Conservation (phyloP, 2,113 vertebrate genomes). For the Pygoscelis antarcticus region DNA sequence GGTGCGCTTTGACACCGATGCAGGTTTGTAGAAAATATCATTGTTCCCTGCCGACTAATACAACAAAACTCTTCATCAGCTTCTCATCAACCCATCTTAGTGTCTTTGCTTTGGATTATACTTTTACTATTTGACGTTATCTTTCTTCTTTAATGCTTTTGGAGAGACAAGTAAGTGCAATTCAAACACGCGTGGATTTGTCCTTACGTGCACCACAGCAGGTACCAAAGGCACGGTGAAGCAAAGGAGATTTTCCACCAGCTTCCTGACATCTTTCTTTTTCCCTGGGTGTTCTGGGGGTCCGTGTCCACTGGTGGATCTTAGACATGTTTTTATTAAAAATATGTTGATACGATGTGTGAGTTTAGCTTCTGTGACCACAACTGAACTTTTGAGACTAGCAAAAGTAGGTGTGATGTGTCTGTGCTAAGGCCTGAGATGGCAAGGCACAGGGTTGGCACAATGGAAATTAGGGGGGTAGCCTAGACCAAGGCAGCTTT, state of each 20-base stretch:
- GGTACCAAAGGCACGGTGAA: not conserved
- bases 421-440: not conserved
- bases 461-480: not conserved
- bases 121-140: not conserved
- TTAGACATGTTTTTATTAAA: not conserved
- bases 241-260: not conserved
- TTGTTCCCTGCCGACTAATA: not conserved
- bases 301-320: not conserved
- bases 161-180: conserved; percentile 56
- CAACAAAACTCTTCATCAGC: not conserved
- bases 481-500: not conserved
- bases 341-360: rapidly evolving
- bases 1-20: not conserved
- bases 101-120: not conserved
- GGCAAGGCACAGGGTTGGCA: not conserved
- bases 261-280: not conserved
- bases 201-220: not conserved
- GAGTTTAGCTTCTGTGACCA: not conserved
- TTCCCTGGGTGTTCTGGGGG: not conserved
- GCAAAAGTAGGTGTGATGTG: not conserved
- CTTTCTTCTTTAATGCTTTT: conserved; percentile 53
- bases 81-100: not conserved
- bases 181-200: not conserved
- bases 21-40: conserved; percentile 49
- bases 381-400: not conserved